A percentile compares a stretch with the other conserved stretches of the same genome.
Evolutionary conservation across 2,888 invertebrate species (phyloP).

Genomic region (Axea sp.): DNA sequence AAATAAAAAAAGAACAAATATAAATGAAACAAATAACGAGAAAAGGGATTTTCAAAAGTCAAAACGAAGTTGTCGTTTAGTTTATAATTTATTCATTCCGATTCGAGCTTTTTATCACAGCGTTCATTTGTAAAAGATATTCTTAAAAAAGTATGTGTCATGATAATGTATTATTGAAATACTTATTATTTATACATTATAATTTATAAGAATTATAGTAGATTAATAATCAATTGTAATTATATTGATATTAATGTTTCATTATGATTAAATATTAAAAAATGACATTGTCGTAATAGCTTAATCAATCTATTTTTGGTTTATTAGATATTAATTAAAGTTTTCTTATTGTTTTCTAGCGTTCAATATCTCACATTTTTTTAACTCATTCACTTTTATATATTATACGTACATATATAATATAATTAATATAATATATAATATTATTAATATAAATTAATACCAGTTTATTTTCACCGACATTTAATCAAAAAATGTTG

Average conservation of each 20-base stretch:
- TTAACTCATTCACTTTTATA: too few species aligned
- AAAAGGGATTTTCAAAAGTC: slow-evolving; percentile 11
- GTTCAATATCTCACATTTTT: too few species aligned
- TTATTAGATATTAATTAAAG: not conserved
- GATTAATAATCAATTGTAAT: slow-evolving; percentile 59
- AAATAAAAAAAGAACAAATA: too few species aligned
- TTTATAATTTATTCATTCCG: slow-evolving; percentile 29
- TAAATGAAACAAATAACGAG: too few species aligned
- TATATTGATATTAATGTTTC: slow-evolving; percentile 60
- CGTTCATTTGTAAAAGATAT: slow-evolving; percentile 44
- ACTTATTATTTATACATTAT: slow-evolving; percentile 53
- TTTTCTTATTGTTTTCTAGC: too few species aligned
- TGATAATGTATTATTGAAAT: slow-evolving; percentile 45
- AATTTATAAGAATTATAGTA: slow-evolving; percentile 55
- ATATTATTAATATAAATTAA: too few species aligned
- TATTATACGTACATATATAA: too few species aligned
- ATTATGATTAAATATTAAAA: slow-evolving; percentile 61
- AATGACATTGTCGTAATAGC: slow-evolving; percentile 35
- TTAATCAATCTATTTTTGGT: slow-evolving; percentile 10
- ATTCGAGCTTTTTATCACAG: slow-evolving; percentile 41
- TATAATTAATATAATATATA: too few species aligned
- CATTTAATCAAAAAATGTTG: too few species aligned
- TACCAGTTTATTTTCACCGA: too few species aligned
- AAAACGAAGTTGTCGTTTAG: slow-evolving; percentile 16
- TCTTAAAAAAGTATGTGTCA: slow-evolving; percentile 51